These are phyloP conservation scores for Neuroterus valhalla DNA, from an alignment of 1,140 invertebrate genomes.

Conservation along the genomic window DNA sequence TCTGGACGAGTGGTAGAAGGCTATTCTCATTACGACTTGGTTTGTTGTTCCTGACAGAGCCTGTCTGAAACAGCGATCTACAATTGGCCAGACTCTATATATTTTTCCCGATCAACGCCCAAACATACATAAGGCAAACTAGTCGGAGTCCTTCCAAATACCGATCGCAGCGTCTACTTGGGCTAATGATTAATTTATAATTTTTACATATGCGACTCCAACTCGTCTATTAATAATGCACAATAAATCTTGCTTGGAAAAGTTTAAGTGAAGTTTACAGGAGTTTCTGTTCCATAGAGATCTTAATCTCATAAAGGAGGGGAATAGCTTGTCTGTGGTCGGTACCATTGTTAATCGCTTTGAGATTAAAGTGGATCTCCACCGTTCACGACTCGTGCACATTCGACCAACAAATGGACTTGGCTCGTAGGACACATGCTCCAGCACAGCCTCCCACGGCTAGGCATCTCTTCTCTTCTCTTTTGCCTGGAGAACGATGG, in stretches of 20 bases:
- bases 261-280: constrained; percentile 24
- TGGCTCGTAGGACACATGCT: constrained; percentile 50
- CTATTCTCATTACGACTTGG: too few relatives aligned
- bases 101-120: too few relatives aligned
- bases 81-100: too few relatives aligned
- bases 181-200: background rate
- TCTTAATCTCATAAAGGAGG: constrained; percentile 34
- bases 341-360: constrained; percentile 45
- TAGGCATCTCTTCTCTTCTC: constrained; percentile 27
- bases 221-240: background rate
- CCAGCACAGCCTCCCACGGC: constrained; percentile 57
- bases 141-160: too few relatives aligned
- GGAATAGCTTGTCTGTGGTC: constrained; percentile 11
- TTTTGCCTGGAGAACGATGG: constrained; percentile 10
- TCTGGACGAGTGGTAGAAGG: too few relatives aligned
- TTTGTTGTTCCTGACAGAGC: too few relatives aligned
- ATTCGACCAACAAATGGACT: constrained; percentile 57
- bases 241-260: background rate
- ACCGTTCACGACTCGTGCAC: constrained; percentile 41
- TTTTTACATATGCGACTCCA: background rate
- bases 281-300: constrained; percentile 27
- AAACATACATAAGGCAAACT: too few relatives aligned
- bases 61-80: too few relatives aligned
- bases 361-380: constrained; percentile 49
- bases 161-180: too few relatives aligned